Conservation (phyloP, 2,113 vertebrate genomes). For the Calidris pugnax region DNA sequence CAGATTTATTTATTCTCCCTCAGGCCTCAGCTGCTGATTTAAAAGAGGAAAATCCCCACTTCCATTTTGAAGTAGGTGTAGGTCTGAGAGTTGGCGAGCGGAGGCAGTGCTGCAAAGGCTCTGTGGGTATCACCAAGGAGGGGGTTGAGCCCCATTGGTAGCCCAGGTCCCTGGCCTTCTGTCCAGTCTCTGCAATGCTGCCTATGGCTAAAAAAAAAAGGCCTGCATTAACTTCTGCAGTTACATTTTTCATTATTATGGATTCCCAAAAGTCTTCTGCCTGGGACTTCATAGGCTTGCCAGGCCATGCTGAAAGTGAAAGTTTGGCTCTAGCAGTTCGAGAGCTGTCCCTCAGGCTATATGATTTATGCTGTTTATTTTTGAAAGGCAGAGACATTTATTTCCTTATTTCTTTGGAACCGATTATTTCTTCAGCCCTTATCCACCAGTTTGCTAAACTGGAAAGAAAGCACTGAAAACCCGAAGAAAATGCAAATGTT, state of each 20-base stretch:
- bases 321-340: background rate
- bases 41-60: background rate
- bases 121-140: rapidly evolving
- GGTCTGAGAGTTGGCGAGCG: background rate
- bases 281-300: background rate
- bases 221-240: background rate
- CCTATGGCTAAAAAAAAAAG: background rate
- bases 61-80: background rate
- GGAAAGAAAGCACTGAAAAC: background rate
- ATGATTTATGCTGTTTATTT: background rate
- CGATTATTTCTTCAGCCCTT: background rate
- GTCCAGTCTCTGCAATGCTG: background rate
- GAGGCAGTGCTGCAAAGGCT: rapidly evolving
- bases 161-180: background rate
- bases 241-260: rapidly evolving
- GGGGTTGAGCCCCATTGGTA: background rate
- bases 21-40: background rate
- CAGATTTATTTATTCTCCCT: background rate
- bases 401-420: background rate
- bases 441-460: background rate
- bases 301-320: background rate
- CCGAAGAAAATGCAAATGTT: background rate
- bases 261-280: background rate
- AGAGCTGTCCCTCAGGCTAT: background rate
- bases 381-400: background rate